These are phyloP conservation scores for Tetragonula clypearis DNA, from an alignment of 1,140 invertebrate species.

Conservation along the genomic window DNA sequence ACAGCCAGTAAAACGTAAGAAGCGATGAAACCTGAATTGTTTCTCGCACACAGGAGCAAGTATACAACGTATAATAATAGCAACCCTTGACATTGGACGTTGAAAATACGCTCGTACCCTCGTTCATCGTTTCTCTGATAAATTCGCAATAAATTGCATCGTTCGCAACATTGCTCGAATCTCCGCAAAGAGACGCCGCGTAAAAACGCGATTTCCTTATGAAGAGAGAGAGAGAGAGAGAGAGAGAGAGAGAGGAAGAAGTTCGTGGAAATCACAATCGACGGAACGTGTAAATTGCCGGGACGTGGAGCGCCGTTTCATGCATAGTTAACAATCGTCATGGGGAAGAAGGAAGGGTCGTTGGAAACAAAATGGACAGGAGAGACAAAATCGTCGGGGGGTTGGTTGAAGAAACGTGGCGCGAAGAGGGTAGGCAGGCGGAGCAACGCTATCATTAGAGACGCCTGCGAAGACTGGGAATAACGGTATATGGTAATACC, in stretches of 20 bases:
- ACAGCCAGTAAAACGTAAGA: not conserved
- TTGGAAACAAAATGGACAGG: not conserved
- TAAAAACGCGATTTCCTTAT: not conserved
- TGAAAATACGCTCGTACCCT: not conserved
- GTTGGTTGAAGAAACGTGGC: slow-evolving; percentile 29
- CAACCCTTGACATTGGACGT: not conserved
- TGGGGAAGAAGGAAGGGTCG: slow-evolving; percentile 19
- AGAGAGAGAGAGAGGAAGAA: not conserved
- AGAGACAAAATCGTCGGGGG: slow-evolving; percentile 19
- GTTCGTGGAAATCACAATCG: slow-evolving; percentile 37
- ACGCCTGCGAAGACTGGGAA: slow-evolving; percentile 64
- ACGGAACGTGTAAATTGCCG: slow-evolving; percentile 36
- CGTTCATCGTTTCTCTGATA: not conserved
- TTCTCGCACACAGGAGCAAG: not conserved
- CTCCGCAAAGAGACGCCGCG: not conserved
- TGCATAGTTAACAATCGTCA: slow-evolving; percentile 33
- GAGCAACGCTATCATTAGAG: slow-evolving; percentile 66
- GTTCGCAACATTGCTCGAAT: not conserved
- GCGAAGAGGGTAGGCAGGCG: slow-evolving; percentile 43
- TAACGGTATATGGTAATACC: slow-evolving; percentile 71
- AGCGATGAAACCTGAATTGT: not conserved
- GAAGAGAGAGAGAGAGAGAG: not conserved
- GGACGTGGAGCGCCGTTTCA: not conserved
- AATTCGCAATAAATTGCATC: not conserved
- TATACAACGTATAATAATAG: not conserved